Base-by-base conservation (phyloP, 2,888 invertebrate genomes). In the Aproaerema taeniolella region DNA sequence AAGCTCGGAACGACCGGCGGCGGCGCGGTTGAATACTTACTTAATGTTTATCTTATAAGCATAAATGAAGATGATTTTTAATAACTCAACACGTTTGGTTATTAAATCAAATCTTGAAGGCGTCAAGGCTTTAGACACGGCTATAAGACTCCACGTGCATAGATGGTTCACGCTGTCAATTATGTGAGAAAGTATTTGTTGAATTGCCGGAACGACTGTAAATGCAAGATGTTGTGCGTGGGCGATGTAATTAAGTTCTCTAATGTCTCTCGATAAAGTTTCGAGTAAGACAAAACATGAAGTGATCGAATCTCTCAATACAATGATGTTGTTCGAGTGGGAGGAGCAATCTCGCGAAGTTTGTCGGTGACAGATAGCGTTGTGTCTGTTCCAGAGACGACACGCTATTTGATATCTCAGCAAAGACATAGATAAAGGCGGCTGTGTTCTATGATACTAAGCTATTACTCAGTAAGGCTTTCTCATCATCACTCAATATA, bases 21-120 rank as follows among this genome's bases (percentile, higher is more conserved):
- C 60, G 59, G 39, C 36, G 39, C 36, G 34, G 52, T 63, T 61
- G 66, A 63, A 71, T 71, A 74, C 67, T 69, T 71, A 74, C 67
- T 69, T 69, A 75, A 71, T 80, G 72, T 81, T 82, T 79, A 80
- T 81, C 69, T 75, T 78, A 64, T 61, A 58, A 60, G 63, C 57
- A 64, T 67, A 75, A 74, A 76, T 68, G 66, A 57, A 69, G 67
- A 69, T 69, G 68, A 66, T 70, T 70, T 67, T 75, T 72, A 74
- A 69, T 72, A 75, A 67, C 69, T 64, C 64, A 58, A 67, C 71
- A 67, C 64, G 63, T 65, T 66, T 53, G 59, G 66, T 62, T 67
- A 69, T 76, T 73, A 73, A 68, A 67, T 68, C 57, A 60, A 61
- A 58, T 54, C 57, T 57, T 53, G 58, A 52, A 50, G 53, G 52